Conservation (phyloP, 2,888 invertebrate species). For the Hofmannophila pseudospretella region DNA sequence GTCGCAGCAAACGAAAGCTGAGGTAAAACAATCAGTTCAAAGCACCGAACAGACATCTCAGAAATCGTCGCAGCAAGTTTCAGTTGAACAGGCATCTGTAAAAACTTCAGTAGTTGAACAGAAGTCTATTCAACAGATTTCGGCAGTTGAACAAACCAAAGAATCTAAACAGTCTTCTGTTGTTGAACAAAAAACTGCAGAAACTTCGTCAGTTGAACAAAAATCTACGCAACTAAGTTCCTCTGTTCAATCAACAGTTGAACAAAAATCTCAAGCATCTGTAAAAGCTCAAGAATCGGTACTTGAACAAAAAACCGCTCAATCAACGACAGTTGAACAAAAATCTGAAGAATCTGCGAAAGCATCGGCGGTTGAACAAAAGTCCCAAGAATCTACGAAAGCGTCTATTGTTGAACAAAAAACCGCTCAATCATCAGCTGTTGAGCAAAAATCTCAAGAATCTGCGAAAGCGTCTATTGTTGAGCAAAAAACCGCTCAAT, state of each 20-base stretch:
- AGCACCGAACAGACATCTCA: constrained; percentile 11
- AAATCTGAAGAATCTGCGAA: constrained; percentile 17
- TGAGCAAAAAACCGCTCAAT: constrained; percentile 18
- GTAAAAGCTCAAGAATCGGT: constrained; percentile 12
- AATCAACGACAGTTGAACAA: neutral
- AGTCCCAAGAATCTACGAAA: constrained; percentile 14
- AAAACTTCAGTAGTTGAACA: constrained; percentile 14
- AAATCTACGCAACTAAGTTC: constrained; percentile 9
- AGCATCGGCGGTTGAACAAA: constrained; percentile 14
- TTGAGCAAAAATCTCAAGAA: constrained; percentile 15
- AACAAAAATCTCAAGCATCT: constrained; percentile 5
- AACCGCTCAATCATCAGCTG: constrained; percentile 6
- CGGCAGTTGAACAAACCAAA: neutral
- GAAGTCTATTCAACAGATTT: constrained; percentile 5
- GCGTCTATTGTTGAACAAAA: constrained; percentile 13
- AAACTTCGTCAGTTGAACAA: constrained; percentile 11
- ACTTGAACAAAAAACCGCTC: constrained; percentile 2
- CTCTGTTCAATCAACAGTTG: constrained; percentile 3
- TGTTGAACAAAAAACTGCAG: constrained; percentile 12
- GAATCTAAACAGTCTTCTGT: constrained; percentile 4
- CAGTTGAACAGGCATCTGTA: constrained; percentile 16
- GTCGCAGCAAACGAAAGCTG: constrained; percentile 18
- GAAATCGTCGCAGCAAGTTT: constrained; percentile 6
- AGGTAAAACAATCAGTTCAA: constrained; percentile 15
- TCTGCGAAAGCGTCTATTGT: constrained; percentile 9